A percentile compares a stretch with the other conserved stretches of the same genome.
Conservation (phyloP, 2,113 vertebrate genomes). For the Sander vitreus region DNA sequence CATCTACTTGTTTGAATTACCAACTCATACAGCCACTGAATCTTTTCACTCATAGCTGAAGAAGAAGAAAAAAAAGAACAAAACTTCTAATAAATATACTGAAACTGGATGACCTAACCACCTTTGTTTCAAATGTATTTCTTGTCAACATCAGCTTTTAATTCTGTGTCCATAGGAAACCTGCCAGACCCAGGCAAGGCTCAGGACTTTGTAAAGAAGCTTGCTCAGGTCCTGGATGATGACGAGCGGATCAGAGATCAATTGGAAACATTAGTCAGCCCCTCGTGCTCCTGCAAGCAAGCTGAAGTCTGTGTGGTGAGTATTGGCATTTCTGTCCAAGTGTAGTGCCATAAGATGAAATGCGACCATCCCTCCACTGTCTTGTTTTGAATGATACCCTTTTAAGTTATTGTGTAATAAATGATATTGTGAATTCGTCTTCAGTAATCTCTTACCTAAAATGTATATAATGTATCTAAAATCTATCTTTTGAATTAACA, state of each 20-base stretch:
- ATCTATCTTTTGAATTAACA: background rate
- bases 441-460: background rate
- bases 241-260: conserved; percentile 95
- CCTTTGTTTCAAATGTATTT: background rate
- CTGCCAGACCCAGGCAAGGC: conserved; percentile 98
- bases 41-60: background rate
- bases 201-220: conserved; percentile 99
- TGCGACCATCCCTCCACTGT: background rate
- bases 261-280: conserved; percentile 94
- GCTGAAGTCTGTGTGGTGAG: conserved; percentile 98
- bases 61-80: background rate
- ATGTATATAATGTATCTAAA: background rate
- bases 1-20: background rate
- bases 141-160: background rate
- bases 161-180: conserved; percentile 84
- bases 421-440: background rate
- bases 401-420: background rate
- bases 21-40: background rate
- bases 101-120: background rate
- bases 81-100: background rate
- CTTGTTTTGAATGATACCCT: background rate
- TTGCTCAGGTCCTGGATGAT: conserved; percentile 97
- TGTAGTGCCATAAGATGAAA: background rate
- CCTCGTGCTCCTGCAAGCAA: conserved; percentile 97
- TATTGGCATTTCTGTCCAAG: background rate